Evolutionary conservation across 1,140 invertebrate genomes (phyloP).

Genomic region (Drosophila guanche): DNA sequence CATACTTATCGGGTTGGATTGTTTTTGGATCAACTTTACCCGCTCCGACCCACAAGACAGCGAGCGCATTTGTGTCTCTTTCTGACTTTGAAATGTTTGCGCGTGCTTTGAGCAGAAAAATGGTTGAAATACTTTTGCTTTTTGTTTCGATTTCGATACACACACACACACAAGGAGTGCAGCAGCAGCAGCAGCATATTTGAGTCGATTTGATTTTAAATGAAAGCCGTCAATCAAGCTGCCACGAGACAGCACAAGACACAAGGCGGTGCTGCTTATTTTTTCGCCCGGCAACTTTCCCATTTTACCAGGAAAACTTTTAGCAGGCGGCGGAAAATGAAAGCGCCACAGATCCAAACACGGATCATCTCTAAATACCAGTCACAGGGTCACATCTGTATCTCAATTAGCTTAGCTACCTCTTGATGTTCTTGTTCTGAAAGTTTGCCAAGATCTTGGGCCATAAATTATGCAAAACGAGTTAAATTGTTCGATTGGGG

Average conservation of each 20-base stretch:
- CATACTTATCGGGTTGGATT: conserved; percentile 24
- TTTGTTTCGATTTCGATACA: conserved; percentile 36
- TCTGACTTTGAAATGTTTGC: conserved; percentile 37
- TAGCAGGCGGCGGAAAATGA: conserved; percentile 63
- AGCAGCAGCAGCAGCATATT: conserved; percentile 39
- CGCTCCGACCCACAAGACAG: conserved; percentile 24
- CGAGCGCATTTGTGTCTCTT: conserved; percentile 20
- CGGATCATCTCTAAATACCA: conserved; percentile 8
- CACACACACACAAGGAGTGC: conserved; percentile 15
- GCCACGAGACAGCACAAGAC: conserved; percentile 41
- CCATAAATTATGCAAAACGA: conserved; percentile 72
- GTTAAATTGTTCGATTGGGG: conserved; percentile 58
- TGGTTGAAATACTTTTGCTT: conserved; percentile 69
- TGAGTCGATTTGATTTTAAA: conserved; percentile 77
- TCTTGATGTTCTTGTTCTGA: conserved; percentile 45
- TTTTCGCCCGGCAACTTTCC: conserved; percentile 64
- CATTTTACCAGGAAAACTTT: conserved; percentile 73
- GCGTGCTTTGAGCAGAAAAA: conserved; percentile 52
- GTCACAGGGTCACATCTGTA: too few relatives aligned
- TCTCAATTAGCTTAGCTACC: conserved; percentile 45
- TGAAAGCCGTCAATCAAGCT: conserved; percentile 80
- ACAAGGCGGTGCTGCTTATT: conserved; percentile 26
- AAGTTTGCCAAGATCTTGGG: conserved; percentile 33
- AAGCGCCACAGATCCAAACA: conserved; percentile 56
- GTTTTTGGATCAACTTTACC: conserved; percentile 53